These are phyloP conservation scores for Mactra quadrangularis DNA, from an alignment of 1,140 invertebrate genomes.

Conservation along the genomic window DNA sequence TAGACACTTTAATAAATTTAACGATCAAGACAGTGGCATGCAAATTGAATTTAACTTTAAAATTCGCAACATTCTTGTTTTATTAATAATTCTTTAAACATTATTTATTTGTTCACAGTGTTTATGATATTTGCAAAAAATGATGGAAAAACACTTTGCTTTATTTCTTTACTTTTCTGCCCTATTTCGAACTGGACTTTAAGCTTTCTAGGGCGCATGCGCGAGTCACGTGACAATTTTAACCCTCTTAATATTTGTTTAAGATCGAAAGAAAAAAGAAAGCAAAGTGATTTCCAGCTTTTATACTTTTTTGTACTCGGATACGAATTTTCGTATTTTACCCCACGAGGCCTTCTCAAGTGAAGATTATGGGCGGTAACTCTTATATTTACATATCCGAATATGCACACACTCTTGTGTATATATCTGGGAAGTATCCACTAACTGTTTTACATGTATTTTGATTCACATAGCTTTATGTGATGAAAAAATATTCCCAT, in stretches of 20 bases:
- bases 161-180: constrained; percentile 36
- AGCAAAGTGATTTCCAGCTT: constrained; percentile 43
- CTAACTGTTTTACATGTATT: constrained; percentile 22
- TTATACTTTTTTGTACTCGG: constrained; percentile 8
- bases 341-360: constrained; percentile 29
- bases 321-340: constrained; percentile 31
- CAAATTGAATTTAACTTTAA: constrained; percentile 39
- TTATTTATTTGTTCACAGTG: constrained; percentile 35
- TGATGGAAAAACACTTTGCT: constrained; percentile 44
- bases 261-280: constrained; percentile 35
- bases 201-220: constrained; percentile 36
- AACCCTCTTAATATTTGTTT: background rate
- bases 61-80: constrained; percentile 38
- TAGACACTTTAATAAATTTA: constrained; percentile 91
- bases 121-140: no score
- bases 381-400: constrained; percentile 37
- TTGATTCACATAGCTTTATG: constrained; percentile 22
- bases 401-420: constrained; percentile 11
- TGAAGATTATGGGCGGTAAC: constrained; percentile 41
- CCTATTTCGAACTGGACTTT: constrained; percentile 47
- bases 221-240: constrained; percentile 21
- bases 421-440: constrained; percentile 30
- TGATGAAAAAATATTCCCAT: constrained; percentile 26
- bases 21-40: constrained; percentile 99
- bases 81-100: constrained; percentile 31